Evolutionary conservation across 2,888 invertebrate species (phyloP).

Genomic region (Boloria euphrosyne): DNA sequence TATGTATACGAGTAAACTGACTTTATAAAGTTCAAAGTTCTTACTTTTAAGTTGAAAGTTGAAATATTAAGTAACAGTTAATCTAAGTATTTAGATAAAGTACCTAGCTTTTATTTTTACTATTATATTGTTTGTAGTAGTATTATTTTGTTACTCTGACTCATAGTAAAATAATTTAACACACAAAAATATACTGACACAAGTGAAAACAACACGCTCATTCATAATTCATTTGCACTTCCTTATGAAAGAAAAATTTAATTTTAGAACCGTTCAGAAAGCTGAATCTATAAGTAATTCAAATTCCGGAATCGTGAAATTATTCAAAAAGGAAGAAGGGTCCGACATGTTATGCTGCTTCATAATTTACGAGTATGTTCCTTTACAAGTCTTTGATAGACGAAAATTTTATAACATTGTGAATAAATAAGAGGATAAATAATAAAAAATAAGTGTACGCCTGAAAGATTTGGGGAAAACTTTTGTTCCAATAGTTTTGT

Average conservation of each 20-base stretch:
- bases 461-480: constrained; percentile 11
- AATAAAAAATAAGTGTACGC: constrained; percentile 22
- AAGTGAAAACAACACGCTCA: constrained; percentile 2
- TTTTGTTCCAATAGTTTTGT: constrained; percentile 19
- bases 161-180: not conserved
- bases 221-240: constrained; percentile 26
- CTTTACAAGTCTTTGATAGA: constrained; percentile 39
- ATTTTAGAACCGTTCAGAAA: constrained; percentile 55
- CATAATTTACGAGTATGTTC: constrained; percentile 57
- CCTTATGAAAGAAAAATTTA: constrained; percentile 63
- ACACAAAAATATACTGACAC: not conserved
- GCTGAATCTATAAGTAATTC: constrained; percentile 67
- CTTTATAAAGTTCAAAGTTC: too few relatives aligned
- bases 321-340: constrained; percentile 68
- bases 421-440: constrained; percentile 41
- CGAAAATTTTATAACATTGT: constrained; percentile 35
- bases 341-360: constrained; percentile 50
- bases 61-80: too few relatives aligned
- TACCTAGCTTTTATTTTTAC: too few relatives aligned
- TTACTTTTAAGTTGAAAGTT: too few relatives aligned
- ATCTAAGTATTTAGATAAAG: too few relatives aligned
- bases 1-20: too few relatives aligned
- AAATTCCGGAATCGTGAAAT: constrained; percentile 68
- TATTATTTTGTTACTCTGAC: too few relatives aligned
- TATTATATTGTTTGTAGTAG: not conserved